These are phyloP conservation scores for Coregonus suidteri DNA, from an alignment of 2,797 vertebrate species.

Conservation along the genomic window DNA sequence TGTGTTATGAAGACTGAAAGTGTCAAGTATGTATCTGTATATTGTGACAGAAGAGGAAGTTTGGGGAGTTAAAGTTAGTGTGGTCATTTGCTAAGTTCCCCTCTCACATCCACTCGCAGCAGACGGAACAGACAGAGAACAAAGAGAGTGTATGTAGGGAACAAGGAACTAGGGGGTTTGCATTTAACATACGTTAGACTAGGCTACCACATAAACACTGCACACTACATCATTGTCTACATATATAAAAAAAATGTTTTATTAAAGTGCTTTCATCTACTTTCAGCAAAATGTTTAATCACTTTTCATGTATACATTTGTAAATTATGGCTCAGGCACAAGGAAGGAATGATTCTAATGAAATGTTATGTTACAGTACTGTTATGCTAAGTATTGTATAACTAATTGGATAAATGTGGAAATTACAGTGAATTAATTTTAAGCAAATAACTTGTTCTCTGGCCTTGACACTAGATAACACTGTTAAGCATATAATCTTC, in stretches of 20 bases:
- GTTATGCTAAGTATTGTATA: neutral
- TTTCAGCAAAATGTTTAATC: neutral
- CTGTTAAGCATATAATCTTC: neutral
- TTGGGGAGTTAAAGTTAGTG: slow-evolving; percentile 40
- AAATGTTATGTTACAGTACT: too few species aligned
- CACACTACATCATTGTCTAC: neutral
- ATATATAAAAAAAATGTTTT: neutral
- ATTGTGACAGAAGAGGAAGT: slow-evolving; percentile 67
- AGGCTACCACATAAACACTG: neutral
- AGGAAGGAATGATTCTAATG: neutral
- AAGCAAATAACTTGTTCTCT: neutral
- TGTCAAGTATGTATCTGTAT: slow-evolving; percentile 35
- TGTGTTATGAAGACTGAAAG: slow-evolving; percentile 15
- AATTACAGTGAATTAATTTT: neutral
- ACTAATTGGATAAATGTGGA: neutral
- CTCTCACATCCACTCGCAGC: neutral
- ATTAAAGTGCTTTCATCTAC: neutral
- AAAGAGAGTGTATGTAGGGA: neutral
- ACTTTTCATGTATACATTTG: neutral
- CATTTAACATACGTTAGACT: neutral
- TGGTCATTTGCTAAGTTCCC: slow-evolving; percentile 41
- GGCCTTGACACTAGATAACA: slow-evolving; percentile 24
- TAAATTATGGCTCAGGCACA: neutral
- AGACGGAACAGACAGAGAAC: too few species aligned
- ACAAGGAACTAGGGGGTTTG: neutral